Evolutionary conservation across 1,140 invertebrate species (phyloP), one percentile per base, ranked within the genome.

Genomic region (Olivierus martensii): DNA sequence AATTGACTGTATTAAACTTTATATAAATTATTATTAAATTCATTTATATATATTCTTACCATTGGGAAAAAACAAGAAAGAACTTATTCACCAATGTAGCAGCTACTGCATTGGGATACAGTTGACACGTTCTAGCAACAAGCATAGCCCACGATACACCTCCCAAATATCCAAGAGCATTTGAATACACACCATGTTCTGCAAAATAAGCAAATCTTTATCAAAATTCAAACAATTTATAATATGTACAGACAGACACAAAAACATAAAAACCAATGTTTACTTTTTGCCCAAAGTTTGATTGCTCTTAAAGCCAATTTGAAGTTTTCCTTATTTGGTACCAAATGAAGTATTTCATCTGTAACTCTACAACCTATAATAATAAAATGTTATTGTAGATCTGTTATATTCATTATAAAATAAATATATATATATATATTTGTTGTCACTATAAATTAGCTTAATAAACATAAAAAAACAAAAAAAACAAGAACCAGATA

Each of bases 141-240:
- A 99, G 69, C 87, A 99, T 99, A 21, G 96, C 95, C 96, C 96
- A 99, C 0, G 92, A 96, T 21, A 99, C 93, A 53, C 96, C 96
- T 49, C 96, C 96, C 45, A 99, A 78, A 68, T 96, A 99, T 18
- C 96, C 96, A 56, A 99, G 72, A 0, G 86, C 87, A 75, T 99
- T 99, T 44, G 92, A 97, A 73, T 99, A 99, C 52, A 99, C 92
- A 38, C 94, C 92, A 71, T 92, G 87, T 62, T 78, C 28, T 28
- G 9, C 2, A 28, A 2, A 28, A 9, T 1, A 28, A 2, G 2
- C n/a, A n/a, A n/a, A n/a, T n/a, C n/a, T n/a, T n/a, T n/a, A n/a
- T n/a, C n/a, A n/a, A n/a, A n/a, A n/a, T n/a, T n/a, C n/a, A n/a
- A n/a, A n/a, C n/a, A n/a, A n/a, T n/a, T n/a, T n/a, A n/a, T n/a